A percentile compares a stretch with the other conserved stretches of the same genome.
Conservation (phyloP, 2,888 invertebrate species). For the Xestia ashworthii region DNA sequence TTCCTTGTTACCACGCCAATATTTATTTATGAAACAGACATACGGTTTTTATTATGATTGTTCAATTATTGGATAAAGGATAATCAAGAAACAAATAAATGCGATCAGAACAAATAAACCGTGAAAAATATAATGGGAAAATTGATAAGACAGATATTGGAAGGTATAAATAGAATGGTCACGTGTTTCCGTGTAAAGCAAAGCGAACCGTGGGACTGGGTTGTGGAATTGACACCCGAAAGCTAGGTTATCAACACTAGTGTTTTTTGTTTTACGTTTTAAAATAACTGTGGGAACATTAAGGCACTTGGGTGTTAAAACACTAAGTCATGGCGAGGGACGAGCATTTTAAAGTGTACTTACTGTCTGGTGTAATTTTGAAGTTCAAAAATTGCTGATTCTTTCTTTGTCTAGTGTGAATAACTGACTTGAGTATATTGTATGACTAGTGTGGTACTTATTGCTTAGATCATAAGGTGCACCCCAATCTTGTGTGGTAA, state of each 20-base stretch:
- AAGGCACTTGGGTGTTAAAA: not conserved
- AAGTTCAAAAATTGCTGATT: not conserved
- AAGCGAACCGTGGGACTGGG: not conserved
- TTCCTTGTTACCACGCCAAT: conserved; percentile 1
- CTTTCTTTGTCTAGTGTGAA: not conserved
- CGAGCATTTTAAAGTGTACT: too few relatives aligned
- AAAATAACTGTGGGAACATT: not conserved
- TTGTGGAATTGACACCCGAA: conserved; percentile 47
- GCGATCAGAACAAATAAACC: conserved; percentile 24
- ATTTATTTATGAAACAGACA: conserved; percentile 10
- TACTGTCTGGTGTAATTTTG: not conserved
- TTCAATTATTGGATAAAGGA: conserved; percentile 28
- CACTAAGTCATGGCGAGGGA: fast-evolving
- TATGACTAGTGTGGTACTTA: not conserved
- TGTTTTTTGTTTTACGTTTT: not conserved
- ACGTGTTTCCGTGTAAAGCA: conserved; percentile 24
- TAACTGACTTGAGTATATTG: not conserved
- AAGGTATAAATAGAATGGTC: conserved; percentile 17
- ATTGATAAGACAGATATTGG: conserved; percentile 38
- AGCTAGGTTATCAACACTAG: not conserved
- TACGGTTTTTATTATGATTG: not conserved
- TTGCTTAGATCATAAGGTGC: not conserved
- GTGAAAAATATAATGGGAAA: conserved; percentile 41
- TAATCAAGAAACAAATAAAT: conserved; percentile 14
- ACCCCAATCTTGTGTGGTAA: not conserved